Evolutionary conservation across 2,888 invertebrate species (phyloP).

Genomic region (Schizotus pectinicornis): DNA sequence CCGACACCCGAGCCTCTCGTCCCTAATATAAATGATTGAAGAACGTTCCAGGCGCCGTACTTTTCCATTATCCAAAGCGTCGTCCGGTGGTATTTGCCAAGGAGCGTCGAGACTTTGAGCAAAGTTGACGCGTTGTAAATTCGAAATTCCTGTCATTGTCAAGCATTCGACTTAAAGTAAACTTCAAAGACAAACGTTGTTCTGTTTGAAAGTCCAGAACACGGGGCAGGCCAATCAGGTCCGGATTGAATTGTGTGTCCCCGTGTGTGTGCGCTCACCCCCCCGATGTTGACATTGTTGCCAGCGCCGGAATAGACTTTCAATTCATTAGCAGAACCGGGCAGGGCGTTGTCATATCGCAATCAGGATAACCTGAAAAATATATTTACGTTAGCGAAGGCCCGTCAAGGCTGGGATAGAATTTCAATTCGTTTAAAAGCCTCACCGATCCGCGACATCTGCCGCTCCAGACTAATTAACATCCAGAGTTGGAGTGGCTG

Average conservation of each 20-base stretch:
- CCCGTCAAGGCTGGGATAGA: slow-evolving; percentile 37
- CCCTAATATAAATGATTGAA: too few species aligned
- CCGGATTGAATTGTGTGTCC: slow-evolving; percentile 53
- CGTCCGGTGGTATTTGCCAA: not conserved
- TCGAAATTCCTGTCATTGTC: slow-evolving; percentile 56
- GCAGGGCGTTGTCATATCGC: slow-evolving; percentile 44
- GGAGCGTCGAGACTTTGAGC: slow-evolving; percentile 18
- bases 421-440: slow-evolving; percentile 51
- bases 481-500: slow-evolving; percentile 4
- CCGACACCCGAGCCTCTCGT: too few species aligned
- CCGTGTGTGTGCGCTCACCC: slow-evolving; percentile 34
- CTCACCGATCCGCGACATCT: slow-evolving; percentile 10
- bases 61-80: slow-evolving; percentile 17
- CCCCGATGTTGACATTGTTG: slow-evolving; percentile 57
- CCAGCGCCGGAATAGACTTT: slow-evolving; percentile 54
- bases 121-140: slow-evolving; percentile 38
- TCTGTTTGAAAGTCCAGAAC: slow-evolving; percentile 48
- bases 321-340: slow-evolving; percentile 54
- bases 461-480: slow-evolving; percentile 26
- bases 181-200: slow-evolving; percentile 57
- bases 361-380: slow-evolving; percentile 52
- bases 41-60: not conserved
- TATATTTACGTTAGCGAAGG: slow-evolving; percentile 49
- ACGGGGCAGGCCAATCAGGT: slow-evolving; percentile 52
- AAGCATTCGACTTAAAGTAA: slow-evolving; percentile 48